Base-by-base conservation (phyloP, 2,797 vertebrate genomes). In the Percopsis omiscomaycus region DNA sequence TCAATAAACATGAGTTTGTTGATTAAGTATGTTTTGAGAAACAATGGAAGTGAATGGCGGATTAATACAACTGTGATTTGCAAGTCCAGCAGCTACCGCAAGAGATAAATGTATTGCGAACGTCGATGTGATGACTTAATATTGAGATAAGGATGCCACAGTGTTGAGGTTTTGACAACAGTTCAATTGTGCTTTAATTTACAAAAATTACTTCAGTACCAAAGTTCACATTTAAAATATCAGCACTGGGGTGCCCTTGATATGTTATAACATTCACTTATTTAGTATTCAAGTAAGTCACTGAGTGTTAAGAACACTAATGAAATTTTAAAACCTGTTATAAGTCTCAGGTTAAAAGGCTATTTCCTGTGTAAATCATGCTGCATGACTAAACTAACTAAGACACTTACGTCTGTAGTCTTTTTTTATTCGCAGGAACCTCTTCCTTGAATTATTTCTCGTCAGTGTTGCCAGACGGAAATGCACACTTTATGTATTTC, bases 321-420 rank as follows among this genome's bases (percentile, higher is more conserved):
- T 76, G 12, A 22, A 66, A 63, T 63, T 62, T 64, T 42, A 75
- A 78, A 70, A 63, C 11, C 50, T 54, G 9, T 68, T 2, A 52
- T 54, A 66, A 72, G 28, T 67, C 65, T 69, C 49, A 44, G 59
- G 52, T 63, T 55, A 53, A 66, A 42, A 37, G 27, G 58, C 42
- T 49, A 44, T 45, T 32, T 60, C 37, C 46, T 55, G 37, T 60
- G 42, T 66, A 78, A 59, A 67, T 54, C 47, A 28, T 66, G 50
- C 52, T 54, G 47, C 66, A 53, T 57, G 44, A 67, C 60, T 58
- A 53, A 68, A 52, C 58, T 68, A 68, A 69, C 60, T 68, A 53
- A 67, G 65, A 49, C 51, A 13, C 32, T 78, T 70, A 64, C 6
- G 61, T 32, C 42, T 61, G 13, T 32, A 15, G 2, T 57, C 47